A percentile compares a stretch with the other conserved stretches of the same genome.
Conservation (phyloP, 35 echinoderm and acorn worm genomes). For the Eucidaris tribuloides region DNA sequence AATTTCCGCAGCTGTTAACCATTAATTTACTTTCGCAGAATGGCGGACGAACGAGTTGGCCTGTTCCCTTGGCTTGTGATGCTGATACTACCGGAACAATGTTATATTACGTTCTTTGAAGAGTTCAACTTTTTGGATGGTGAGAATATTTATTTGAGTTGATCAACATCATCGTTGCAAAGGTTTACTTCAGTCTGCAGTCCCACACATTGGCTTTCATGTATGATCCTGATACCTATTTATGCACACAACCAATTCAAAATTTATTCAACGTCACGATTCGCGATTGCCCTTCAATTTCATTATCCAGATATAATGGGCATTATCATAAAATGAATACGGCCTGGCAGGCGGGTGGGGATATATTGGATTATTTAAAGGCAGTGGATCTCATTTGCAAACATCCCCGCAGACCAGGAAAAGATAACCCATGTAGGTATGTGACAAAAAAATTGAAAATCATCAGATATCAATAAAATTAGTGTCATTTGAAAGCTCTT, state of each 20-base stretch:
- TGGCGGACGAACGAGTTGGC: conserved; percentile 23
- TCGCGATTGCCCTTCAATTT: neutral
- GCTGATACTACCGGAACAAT: conserved; percentile 61
- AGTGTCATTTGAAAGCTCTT: no score
- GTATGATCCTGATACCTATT: neutral
- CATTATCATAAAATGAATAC: neutral
- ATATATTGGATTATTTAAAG: no score
- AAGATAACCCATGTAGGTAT: no score
- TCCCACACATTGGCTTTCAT: neutral
- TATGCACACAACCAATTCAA: neutral
- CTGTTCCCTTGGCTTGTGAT: conserved; percentile 74
- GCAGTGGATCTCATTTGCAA: no score
- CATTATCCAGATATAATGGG: neutral
- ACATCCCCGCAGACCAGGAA: no score
- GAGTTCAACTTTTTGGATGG: conserved; percentile 75
- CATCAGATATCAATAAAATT: no score
- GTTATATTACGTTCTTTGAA: conserved; percentile 64
- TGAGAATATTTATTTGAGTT: neutral
- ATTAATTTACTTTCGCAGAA: no score
- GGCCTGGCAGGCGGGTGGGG: no score
- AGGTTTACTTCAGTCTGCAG: neutral
- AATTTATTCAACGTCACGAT: neutral
- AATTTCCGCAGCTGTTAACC: no score
- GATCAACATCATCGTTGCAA: no score
- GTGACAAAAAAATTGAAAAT: no score